Percentiles rank a stretch among this genome's conserved stretches.
Evolutionary conservation across 2,888 invertebrate species (phyloP).

Genomic region (Dynastes grantii): DNA sequence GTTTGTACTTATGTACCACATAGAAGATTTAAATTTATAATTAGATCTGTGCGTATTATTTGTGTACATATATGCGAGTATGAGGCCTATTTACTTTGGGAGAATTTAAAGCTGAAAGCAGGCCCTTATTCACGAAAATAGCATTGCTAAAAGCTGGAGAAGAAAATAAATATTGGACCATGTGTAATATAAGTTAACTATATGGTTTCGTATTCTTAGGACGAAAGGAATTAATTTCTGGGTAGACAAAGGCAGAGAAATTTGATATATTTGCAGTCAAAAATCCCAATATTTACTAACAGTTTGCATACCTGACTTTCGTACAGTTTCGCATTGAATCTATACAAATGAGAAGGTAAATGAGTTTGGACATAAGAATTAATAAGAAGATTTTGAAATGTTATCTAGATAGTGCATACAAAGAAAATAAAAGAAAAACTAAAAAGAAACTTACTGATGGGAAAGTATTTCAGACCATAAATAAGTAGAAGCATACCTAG

Average conservation of each 20-base stretch:
- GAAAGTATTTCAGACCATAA: too few relatives aligned
- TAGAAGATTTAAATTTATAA: constrained; percentile 24
- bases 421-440: too few relatives aligned
- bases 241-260: constrained; percentile 6
- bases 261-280: background rate
- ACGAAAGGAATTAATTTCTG: constrained; percentile 1
- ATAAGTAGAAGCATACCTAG: too few relatives aligned
- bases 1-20: background rate
- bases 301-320: background rate
- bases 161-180: constrained; percentile 11
- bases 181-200: background rate
- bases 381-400: too few relatives aligned
- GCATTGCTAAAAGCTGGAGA: background rate
- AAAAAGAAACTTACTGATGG: too few relatives aligned
- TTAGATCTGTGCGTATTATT: constrained; percentile 17
- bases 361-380: too few relatives aligned
- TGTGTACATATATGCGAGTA: background rate
- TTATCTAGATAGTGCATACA: too few relatives aligned
- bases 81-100: background rate
- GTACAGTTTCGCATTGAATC: too few relatives aligned
- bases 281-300: background rate
- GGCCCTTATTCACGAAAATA: background rate
- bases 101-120: background rate
- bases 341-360: too few relatives aligned
- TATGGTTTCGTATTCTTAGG: background rate